These are phyloP conservation scores for Steatocranus sp. DNA, from an alignment of 2,797 vertebrate species.

Conservation along the genomic window DNA sequence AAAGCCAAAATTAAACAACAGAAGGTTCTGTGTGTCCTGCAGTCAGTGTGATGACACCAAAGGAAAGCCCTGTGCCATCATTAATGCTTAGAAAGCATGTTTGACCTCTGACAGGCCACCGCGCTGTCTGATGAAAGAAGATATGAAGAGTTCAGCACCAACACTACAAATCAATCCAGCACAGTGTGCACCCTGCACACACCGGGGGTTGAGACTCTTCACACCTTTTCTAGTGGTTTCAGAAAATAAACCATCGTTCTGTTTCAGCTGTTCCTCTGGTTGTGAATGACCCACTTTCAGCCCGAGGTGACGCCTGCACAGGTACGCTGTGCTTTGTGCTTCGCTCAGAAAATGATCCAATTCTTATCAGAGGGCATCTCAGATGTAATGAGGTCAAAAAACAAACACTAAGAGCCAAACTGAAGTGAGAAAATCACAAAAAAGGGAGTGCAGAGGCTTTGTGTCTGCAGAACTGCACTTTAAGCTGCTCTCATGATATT, in stretches of 20 bases:
- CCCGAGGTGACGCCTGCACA: background rate
- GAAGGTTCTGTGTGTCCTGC: background rate
- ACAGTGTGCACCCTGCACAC: background rate
- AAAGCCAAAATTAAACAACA: background rate
- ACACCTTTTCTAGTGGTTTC: background rate
- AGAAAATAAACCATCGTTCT: background rate
- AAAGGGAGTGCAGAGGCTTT: background rate
- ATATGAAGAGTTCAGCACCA: background rate
- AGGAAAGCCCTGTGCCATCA: background rate
- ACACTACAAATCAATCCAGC: background rate
- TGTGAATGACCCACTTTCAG: slow-evolving; percentile 41
- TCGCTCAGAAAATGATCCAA: background rate
- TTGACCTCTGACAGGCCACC: background rate
- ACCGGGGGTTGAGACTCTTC: background rate
- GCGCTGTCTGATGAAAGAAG: background rate
- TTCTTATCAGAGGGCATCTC: background rate
- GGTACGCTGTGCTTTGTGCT: background rate
- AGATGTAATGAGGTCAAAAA: background rate
- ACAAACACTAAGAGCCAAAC: background rate
- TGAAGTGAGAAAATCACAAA: background rate
- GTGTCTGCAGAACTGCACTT: background rate
- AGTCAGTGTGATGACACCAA: background rate
- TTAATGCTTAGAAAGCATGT: background rate
- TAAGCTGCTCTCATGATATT: background rate
- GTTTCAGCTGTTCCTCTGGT: slow-evolving; percentile 9